Base-by-base conservation (phyloP, 2,797 vertebrate genomes). In the Anguilla megastoma region DNA sequence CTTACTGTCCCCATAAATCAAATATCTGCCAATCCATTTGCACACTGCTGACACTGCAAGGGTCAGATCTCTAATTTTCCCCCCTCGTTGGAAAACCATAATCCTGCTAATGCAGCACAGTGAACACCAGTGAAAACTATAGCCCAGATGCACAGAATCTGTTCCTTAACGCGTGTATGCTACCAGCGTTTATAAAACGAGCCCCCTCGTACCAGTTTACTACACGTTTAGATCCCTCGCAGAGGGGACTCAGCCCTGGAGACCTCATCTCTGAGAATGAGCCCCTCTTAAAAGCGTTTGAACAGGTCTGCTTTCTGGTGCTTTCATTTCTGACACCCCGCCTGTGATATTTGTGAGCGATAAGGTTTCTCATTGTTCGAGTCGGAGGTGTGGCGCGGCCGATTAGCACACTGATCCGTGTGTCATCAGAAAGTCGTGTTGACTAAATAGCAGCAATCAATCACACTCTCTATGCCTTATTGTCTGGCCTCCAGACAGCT, bases 401-500 rank as follows among this genome's bases (percentile, higher is more conserved):
- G 79, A 82, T 82, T 82, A 82, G 45, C 79, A n/a, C 79, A 10
- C 33, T 50, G 79, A 82, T 50, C 45, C 14, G 45, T 0, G 41
- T n/a, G 79, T 82, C 79, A 50, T 82, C 79, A 82, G 79, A n/a
- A 48, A 82, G 45, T 82, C 79, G 18, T 50, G 41, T 82, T 24
- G 45, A 82, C 45, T 24, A 48, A 82, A 82, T 50, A 48, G 45
- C 16, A n/a, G 9, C 79, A 50, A 82, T 82, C 79, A 82, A 82
- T 82, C 79, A 82, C 45, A n/a, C 79, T 82, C 79, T 21, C 10
- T 24, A 12, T 10, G 79, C 45, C 79, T 82, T 50, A 82, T 50
- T 82, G 79, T 82, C 79, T 82, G 79, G 79, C 45, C 10, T 82
- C 45, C 79, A 82, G 79, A 50, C 79, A n/a, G 41, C 79, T 82